Conservation (phyloP, 1,140 invertebrate species). For the Macrobrachium nipponense region DNA sequence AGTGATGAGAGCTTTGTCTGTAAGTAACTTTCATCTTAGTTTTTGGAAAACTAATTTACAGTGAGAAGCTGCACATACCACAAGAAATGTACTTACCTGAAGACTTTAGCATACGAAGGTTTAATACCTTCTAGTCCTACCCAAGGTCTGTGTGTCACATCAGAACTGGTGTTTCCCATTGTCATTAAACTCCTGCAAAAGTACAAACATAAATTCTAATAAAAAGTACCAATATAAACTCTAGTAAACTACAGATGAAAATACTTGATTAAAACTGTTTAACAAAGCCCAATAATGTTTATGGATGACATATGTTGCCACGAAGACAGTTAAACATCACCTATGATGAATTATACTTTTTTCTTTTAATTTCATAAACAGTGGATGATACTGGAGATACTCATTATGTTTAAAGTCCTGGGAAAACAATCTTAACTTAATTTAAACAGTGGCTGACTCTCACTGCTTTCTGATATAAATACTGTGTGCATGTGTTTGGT, state of each 20-base stretch:
- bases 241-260: neutral
- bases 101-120: conserved; percentile 68
- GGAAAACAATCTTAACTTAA: no score
- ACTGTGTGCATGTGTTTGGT: no score
- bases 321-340: no score
- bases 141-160: conserved; percentile 71
- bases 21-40: no score
- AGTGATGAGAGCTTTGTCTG: no score
- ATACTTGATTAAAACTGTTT: neutral
- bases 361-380: no score
- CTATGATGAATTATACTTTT: no score
- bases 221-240: neutral
- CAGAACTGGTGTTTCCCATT: conserved; percentile 70
- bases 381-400: no score
- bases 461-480: no score
- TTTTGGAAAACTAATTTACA: neutral
- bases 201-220: neutral
- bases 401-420: no score
- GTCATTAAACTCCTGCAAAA: conserved; percentile 34
- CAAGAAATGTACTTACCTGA: conserved; percentile 68
- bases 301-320: neutral
- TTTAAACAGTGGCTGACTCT: no score
- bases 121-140: conserved; percentile 69
- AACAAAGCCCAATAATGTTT: no score
- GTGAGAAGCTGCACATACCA: neutral